Base-by-base conservation (phyloP, 2,113 vertebrate genomes). In the Takifugu flavidus region DNA sequence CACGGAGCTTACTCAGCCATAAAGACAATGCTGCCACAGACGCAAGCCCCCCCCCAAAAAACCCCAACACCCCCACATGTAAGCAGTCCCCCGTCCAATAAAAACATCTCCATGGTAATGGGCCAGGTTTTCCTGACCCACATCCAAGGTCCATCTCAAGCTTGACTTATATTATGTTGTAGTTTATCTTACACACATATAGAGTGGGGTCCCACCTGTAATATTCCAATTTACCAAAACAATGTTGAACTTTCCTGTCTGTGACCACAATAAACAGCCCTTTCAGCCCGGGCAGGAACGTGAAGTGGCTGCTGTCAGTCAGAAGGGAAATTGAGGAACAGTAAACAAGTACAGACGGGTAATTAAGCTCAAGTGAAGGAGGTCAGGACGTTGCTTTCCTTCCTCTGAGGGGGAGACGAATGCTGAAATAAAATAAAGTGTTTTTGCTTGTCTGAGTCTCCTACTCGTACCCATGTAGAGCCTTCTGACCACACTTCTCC, bases 381-480 rank as follows among this genome's bases (percentile, higher is more conserved):
- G 50, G 43, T 47, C 44, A 49, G 51, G 42, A 59, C 46, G 44
- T 59, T 54, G 28, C 39, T 50, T 59, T 55, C 13, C 39, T 25
- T 47, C 70, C 72, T 72, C 70, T 78, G 3, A 7, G 46, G 59
- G 59, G 5, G 49, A 34, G 51, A 72, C 66, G 62, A 34, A 74
- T 71, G 52, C 15, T 39, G 7, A 39, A 39, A 39, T 39, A 53
- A 73, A 82, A 80, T 54, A 49, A 61, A 69, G 34, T 20, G 7
- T 58, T 70, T 76, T 49, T 74, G 25, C 52, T 65, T 44, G 13
- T 66, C 82, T 56, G 20, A 6, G 65, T 49, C 11, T 10, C 34
- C 6, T 39, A 13, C 73, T 89, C 83, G 88, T 90, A 84, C 90
- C 91, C 89, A 91, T 89, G 86, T 79, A 82, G 86, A 78, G 78